Evolutionary conservation across 2,113 vertebrate species (phyloP).

Genomic region (Microtus montanus): DNA sequence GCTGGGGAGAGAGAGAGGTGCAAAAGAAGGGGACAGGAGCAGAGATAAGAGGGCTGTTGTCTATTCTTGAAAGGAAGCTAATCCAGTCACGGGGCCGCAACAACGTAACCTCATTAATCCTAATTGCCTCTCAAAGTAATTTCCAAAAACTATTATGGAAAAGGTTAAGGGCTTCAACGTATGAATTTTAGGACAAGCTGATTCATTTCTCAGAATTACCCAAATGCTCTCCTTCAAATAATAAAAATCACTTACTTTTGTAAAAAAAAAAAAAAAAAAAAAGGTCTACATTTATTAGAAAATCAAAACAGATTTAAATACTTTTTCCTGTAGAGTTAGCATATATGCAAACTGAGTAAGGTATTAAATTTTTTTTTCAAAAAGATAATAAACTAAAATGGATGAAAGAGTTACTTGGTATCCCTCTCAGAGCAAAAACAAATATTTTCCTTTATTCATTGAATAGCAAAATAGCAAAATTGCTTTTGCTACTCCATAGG

Average conservation of each 20-base stretch:
- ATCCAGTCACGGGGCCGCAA: accelerated
- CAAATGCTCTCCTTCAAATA: not conserved
- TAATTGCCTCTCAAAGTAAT: not conserved
- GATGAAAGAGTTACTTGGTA: not conserved
- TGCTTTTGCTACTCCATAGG: not conserved
- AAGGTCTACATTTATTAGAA: not conserved
- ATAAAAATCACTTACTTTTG: not conserved
- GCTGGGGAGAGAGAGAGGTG: not conserved
- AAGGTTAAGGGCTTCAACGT: not conserved
- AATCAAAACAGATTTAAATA: not conserved
- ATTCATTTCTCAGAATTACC: not conserved
- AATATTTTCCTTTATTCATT: not conserved
- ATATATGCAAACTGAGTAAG: not conserved
- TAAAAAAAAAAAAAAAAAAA: not conserved
- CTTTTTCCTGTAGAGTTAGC: accelerated
- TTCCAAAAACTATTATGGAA: not conserved
- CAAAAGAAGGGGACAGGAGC: not conserved
- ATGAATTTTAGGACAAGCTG: not conserved
- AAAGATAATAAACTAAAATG: not conserved
- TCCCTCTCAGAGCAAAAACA: not conserved
- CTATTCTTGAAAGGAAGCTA: not conserved
- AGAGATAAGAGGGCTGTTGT: not conserved
- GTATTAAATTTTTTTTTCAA: not conserved
- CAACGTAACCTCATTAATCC: not conserved
- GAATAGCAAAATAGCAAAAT: not conserved